Evolutionary conservation across 2,113 vertebrate genomes (phyloP).

Genomic region (Copsychus sechellarum): DNA sequence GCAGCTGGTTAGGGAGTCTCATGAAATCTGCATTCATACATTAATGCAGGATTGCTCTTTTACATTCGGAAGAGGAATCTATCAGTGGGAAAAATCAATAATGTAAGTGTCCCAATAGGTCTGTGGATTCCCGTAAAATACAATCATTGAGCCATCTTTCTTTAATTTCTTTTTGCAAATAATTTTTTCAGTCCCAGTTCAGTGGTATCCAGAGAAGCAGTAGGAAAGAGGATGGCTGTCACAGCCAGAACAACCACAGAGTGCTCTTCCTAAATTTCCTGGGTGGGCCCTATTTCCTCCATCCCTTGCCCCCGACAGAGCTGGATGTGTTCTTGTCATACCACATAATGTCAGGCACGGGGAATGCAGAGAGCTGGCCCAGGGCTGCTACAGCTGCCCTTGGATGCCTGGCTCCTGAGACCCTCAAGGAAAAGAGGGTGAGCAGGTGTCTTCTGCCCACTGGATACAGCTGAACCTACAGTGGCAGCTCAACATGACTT

Average conservation of each 20-base stretch:
- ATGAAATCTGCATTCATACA: background rate
- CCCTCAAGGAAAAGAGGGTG: background rate
- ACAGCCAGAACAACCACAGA: rapidly evolving
- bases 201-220: background rate
- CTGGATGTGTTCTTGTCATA: background rate
- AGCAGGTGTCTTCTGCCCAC: background rate
- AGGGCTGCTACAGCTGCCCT: background rate
- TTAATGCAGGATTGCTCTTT: constrained; percentile 1
- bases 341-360: background rate
- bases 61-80: background rate
- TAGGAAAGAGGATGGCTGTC: background rate
- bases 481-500: background rate
- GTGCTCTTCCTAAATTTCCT: background rate
- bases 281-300: background rate
- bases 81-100: background rate
- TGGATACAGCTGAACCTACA: background rate
- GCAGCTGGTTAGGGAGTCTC: background rate
- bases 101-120: background rate
- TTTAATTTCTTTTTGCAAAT: background rate
- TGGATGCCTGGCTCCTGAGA: background rate
- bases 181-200: background rate
- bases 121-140: background rate
- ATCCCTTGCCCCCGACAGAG: rapidly evolving
- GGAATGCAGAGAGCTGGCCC: background rate
- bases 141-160: background rate